Conservation (phyloP, 2,888 invertebrate genomes). For the Nomada goodeniana region DNA sequence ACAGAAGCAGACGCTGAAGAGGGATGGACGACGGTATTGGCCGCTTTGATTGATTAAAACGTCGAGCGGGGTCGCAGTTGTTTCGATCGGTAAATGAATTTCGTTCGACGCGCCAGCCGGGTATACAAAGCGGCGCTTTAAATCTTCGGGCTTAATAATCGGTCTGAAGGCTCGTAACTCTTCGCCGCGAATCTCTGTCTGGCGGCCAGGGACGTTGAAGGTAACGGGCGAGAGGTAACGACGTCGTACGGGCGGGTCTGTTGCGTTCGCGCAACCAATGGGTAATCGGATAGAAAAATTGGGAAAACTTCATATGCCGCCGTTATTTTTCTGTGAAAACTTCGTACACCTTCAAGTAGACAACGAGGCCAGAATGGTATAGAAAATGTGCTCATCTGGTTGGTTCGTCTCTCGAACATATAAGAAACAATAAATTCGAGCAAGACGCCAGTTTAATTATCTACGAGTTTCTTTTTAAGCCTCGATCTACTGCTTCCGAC, state of each 20-base stretch:
- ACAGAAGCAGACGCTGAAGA: no score
- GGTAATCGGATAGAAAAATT: background rate
- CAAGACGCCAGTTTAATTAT: no score
- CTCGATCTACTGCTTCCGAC: no score
- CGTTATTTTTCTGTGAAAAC: no score
- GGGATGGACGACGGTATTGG: slow-evolving; percentile 1
- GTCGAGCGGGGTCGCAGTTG: slow-evolving; percentile 36
- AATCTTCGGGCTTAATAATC: slow-evolving; percentile 67
- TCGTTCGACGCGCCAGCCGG: slow-evolving; percentile 40
- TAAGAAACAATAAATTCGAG: no score
- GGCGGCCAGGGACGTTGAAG: slow-evolving; percentile 21
- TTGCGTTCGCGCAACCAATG: background rate
- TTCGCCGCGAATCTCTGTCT: slow-evolving; percentile 30
- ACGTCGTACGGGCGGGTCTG: slow-evolving; percentile 4
- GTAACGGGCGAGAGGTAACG: slow-evolving; percentile 27
- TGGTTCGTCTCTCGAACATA: no score
- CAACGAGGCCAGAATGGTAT: no score
- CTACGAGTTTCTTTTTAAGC: no score
- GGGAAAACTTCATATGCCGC: background rate
- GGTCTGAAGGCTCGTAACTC: slow-evolving; percentile 60
- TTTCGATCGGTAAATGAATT: slow-evolving; percentile 56
- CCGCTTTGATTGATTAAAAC: slow-evolving; percentile 46
- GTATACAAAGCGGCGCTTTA: slow-evolving; percentile 61
- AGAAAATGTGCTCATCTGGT: no score
- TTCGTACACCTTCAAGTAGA: no score